phyloP scores from a whole-genome alignment of 2,888 invertebrate species.

The Leptopilina drosophilae region DNA sequence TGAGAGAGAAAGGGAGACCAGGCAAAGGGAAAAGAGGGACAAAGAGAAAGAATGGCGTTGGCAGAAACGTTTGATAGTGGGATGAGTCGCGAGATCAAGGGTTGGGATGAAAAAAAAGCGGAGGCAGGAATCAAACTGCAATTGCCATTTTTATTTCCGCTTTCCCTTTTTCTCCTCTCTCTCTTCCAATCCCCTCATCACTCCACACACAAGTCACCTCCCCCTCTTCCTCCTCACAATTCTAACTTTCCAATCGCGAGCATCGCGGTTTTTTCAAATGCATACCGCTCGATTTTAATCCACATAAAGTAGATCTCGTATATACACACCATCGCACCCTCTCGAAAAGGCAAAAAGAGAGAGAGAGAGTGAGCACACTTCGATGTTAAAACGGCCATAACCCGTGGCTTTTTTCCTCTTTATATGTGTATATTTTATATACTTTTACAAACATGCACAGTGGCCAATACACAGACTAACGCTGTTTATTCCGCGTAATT shows the following conservation, averaged over 20 bases:
- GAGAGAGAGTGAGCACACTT: constrained; percentile 34
- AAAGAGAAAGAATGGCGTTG: constrained; percentile 52
- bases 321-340: constrained; percentile 44
- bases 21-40: constrained; percentile 48
- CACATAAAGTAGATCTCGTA: constrained; percentile 61
- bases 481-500: constrained; percentile 56
- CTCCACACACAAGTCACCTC: constrained; percentile 48
- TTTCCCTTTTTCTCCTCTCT: constrained; percentile 54
- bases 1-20: no score
- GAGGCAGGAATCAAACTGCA: constrained; percentile 72
- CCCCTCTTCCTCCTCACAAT: constrained; percentile 37
- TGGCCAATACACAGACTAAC: constrained; percentile 8
- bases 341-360: constrained; percentile 52
- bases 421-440: no score
- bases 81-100: constrained; percentile 52
- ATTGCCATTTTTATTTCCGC: constrained; percentile 72
- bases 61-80: constrained; percentile 51
- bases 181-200: constrained; percentile 49
- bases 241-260: constrained; percentile 17
- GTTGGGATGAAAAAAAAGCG: constrained; percentile 49
- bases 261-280: constrained; percentile 47
- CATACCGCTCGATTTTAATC: constrained; percentile 66
- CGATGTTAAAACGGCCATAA: constrained; percentile 52
- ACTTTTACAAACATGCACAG: constrained; percentile 9
- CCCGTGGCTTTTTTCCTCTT: constrained; percentile 47